phyloP scores from a whole-genome alignment of 1,140 invertebrate genomes.

The Leptinotarsa texana region DNA sequence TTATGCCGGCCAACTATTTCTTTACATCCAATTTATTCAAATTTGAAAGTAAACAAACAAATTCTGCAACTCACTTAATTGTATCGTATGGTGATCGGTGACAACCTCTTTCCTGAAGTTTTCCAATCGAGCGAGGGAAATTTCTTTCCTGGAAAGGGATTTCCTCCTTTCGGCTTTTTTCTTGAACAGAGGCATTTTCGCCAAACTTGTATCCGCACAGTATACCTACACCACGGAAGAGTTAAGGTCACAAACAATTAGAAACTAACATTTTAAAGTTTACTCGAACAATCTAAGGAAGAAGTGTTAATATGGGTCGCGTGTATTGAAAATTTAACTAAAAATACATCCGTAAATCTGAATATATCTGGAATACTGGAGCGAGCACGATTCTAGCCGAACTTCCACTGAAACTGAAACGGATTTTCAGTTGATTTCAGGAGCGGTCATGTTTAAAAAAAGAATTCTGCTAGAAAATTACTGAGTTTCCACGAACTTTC shows the following conservation, averaged over 20 bases:
- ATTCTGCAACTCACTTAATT: conserved; percentile 44
- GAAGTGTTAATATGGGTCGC: conserved; percentile 32
- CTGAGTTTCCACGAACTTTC: conserved; percentile 19
- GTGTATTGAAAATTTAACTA: conserved; percentile 24
- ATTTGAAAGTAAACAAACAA: neutral
- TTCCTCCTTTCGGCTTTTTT: conserved; percentile 45
- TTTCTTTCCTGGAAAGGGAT: conserved; percentile 45
- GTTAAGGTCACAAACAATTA: conserved; percentile 28
- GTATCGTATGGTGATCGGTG: conserved; percentile 49
- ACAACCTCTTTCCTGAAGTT: conserved; percentile 52
- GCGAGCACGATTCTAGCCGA: conserved; percentile 18
- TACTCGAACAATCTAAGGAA: conserved; percentile 17
- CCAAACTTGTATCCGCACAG: conserved; percentile 20
- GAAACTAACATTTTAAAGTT: conserved; percentile 27
- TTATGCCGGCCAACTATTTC: too few relatives aligned
- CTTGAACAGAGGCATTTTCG: conserved; percentile 49
- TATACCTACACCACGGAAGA: neutral
- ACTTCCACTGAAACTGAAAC: conserved; percentile 22
- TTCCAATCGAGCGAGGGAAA: conserved; percentile 49
- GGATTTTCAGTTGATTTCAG: conserved; percentile 22
- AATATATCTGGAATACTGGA: conserved; percentile 27
- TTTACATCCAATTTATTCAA: too few relatives aligned
- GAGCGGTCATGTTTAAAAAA: conserved; percentile 26
- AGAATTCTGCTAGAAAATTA: conserved; percentile 26
- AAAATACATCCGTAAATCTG: conserved; percentile 18